These are phyloP conservation scores for Entelurus aequoreus DNA, from an alignment of 2,113 vertebrate genomes.

Conservation along the genomic window DNA sequence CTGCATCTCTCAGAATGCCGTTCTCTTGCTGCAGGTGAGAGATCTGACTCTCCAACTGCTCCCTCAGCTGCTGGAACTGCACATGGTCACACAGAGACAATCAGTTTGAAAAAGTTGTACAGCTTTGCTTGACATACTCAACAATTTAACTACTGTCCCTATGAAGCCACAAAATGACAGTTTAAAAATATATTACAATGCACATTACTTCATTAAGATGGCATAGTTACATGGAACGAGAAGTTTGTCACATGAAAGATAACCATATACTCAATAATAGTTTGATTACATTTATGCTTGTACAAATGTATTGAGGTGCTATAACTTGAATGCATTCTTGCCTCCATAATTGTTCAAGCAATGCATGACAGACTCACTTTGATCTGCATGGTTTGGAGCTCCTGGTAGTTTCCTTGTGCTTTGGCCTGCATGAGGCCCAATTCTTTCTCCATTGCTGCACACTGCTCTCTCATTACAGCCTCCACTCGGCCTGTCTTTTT, in stretches of 20 bases:
- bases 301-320: no score
- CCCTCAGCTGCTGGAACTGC: slow-evolving; percentile 89
- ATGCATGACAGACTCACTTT: slow-evolving; percentile 69
- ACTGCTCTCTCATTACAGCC: slow-evolving; percentile 83
- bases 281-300: no score
- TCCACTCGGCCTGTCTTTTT: slow-evolving; percentile 82
- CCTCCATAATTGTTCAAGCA: no score
- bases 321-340: no score
- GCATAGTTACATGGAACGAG: no score
- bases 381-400: slow-evolving; percentile 86
- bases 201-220: no score
- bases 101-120: not conserved
- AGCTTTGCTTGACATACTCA: not conserved
- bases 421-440: slow-evolving; percentile 85
- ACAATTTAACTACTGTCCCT: not conserved
- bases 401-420: slow-evolving; percentile 85
- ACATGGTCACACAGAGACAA: not conserved
- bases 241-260: no score
- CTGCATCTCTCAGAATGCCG: slow-evolving; percentile 91
- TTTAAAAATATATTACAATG: no score
- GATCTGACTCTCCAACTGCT: slow-evolving; percentile 92
- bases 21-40: slow-evolving; percentile 94
- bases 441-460: slow-evolving; percentile 85
- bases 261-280: no score
- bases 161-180: no score